A percentile compares a stretch with the other conserved stretches of the same genome.
These are phyloP conservation scores for Stomatorhinus walkeri DNA, from an alignment of 2,797 vertebrate genomes.

Conservation along the genomic window DNA sequence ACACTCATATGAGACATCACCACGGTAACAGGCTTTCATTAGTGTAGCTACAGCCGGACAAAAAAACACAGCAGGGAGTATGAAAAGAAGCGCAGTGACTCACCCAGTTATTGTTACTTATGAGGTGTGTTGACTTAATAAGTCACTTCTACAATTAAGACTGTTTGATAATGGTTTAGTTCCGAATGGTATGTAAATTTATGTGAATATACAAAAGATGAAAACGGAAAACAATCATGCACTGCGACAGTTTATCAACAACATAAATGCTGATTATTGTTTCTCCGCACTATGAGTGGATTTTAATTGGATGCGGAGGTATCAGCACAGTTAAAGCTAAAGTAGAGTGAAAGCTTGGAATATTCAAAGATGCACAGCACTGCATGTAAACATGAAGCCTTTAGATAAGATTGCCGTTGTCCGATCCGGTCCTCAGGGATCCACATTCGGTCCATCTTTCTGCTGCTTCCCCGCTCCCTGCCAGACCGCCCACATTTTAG, in stretches of 20 bases:
- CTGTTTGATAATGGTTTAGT: not conserved
- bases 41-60: not conserved
- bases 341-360: not conserved
- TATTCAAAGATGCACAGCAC: not conserved
- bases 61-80: constrained; percentile 4
- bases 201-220: not conserved
- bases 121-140: not conserved
- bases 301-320: not conserved
- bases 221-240: not conserved
- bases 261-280: not conserved
- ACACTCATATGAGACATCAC: constrained; percentile 5
- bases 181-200: not conserved
- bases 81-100: not conserved
- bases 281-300: not conserved
- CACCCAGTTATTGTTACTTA: not conserved
- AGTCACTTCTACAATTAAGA: not conserved
- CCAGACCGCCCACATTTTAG: not conserved
- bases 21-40: constrained; percentile 14
- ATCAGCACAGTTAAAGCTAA: not conserved
- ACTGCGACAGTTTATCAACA: not conserved
- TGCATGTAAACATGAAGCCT: not conserved
- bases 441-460: not conserved
- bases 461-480: not conserved
- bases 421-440: not conserved
- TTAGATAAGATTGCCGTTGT: not conserved